Base-by-base conservation (phyloP, 2,888 invertebrate genomes). In the Hypena proboscidalis region DNA sequence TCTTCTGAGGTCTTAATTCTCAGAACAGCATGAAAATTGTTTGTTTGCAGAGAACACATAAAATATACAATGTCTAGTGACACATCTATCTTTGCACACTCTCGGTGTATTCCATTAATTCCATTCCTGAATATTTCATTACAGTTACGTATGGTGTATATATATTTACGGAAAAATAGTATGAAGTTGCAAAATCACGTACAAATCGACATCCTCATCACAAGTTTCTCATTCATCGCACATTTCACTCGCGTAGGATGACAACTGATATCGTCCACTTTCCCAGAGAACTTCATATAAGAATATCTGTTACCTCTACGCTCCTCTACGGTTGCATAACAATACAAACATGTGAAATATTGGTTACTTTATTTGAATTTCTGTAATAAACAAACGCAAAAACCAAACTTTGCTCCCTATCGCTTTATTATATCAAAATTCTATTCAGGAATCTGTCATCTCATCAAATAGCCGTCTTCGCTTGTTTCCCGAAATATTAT, bases 381-480 rank as follows among this genome's bases (percentile, higher is more conserved):
- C 27, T 7, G 26, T 19, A 39, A 44, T 44, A 59, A 50, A 53
- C 46, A 60, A 53, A 38, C 38, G 11, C 9, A 25, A 39, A 20
- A 17, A n/a, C 10, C 21, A 27, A 58, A 30, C 4, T 21, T 14
- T 11, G 37, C 32, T 50, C 45, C 45, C 44, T 14, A 46, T 49
- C 27, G 42, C 36, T 42, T 48, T 36, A 39, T 47, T 33, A 33
- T 43, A 49, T 61, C 43, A 57, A 55, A 68, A 58, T 52, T 41
- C 57, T 39, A 49, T 53, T 54, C 45, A 63, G 37, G 40, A 48
- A 48, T 54, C 66, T 69, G 67, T 65, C 67, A 58, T 61, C 64
- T 68, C 64, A 65, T 73, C 66, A 71, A 66, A 70, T 54, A 49
- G 53, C 42, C 61, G 49, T 54, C 53, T 48, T 59, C 37, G 39